Percentiles rank a stretch among this genome's conserved stretches.
Evolutionary conservation across 1,140 invertebrate species (phyloP).

Genomic region (Eueides isabella): DNA sequence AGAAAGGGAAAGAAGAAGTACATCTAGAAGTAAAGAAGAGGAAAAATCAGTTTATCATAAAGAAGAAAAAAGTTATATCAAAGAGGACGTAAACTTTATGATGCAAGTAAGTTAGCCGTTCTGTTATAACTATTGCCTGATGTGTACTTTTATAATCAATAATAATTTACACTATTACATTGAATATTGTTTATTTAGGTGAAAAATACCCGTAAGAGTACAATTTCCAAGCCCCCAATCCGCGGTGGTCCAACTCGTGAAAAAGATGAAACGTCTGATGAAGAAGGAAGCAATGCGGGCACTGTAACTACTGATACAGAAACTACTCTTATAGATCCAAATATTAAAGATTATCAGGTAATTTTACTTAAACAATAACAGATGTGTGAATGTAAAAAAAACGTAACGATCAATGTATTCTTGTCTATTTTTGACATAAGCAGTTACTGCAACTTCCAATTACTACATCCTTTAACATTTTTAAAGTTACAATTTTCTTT

Average conservation of each 20-base stretch:
- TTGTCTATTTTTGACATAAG: too few species aligned
- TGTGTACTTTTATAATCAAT: background rate
- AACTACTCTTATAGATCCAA: conserved; percentile 71
- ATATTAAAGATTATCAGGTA: conserved; percentile 78
- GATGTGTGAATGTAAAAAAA: background rate
- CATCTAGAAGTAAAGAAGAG: conserved; percentile 76
- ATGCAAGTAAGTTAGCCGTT: conserved; percentile 77
- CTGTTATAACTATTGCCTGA: background rate
- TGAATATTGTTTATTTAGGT: conserved; percentile 48
- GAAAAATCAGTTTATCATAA: conserved; percentile 60
- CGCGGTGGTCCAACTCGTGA: conserved; percentile 69
- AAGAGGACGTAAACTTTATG: conserved; percentile 84
- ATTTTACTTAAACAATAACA: background rate
- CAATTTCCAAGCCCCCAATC: conserved; percentile 66
- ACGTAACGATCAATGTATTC: too few species aligned
- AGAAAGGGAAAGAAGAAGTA: conserved; percentile 76
- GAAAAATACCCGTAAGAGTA: conserved; percentile 59
- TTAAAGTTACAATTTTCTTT: too few species aligned
- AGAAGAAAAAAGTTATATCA: conserved; percentile 60
- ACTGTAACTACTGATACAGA: conserved; percentile 79
- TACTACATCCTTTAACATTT: too few species aligned
- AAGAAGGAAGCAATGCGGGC: conserved; percentile 72
- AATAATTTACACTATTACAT: background rate
- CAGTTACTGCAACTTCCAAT: too few species aligned
- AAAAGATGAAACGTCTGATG: conserved; percentile 74